Conservation (phyloP, 2,113 vertebrate species). For the Perca fluviatilis region DNA sequence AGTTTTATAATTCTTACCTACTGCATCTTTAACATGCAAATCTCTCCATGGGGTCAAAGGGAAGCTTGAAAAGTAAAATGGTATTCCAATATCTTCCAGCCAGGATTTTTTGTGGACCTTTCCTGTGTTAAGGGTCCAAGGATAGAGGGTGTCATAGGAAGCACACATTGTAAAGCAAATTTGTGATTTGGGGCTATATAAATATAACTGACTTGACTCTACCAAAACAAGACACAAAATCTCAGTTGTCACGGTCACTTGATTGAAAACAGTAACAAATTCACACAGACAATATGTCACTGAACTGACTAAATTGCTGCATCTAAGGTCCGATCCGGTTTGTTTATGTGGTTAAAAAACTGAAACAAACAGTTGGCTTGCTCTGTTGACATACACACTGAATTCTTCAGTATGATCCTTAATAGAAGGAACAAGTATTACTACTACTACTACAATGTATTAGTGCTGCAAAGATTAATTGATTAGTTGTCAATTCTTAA, state of each 20-base stretch:
- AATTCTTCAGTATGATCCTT: neutral
- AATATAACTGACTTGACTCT: neutral
- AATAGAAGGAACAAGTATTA: neutral
- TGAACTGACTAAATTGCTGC: neutral
- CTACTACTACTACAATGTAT: no score
- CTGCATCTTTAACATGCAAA: neutral
- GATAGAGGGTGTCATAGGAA: neutral
- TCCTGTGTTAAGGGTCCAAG: neutral
- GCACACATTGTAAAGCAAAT: neutral
- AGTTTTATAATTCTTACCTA: no score
- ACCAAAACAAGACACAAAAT: slow-evolving; percentile 4
- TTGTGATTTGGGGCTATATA: neutral
- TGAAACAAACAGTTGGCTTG: neutral
- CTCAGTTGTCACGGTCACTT: neutral
- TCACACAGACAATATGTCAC: neutral
- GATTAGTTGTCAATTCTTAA: no score
- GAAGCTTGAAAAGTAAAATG: neutral
- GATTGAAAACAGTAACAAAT: neutral
- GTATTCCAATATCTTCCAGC: neutral
- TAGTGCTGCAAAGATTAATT: no score
- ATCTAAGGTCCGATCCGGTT: neutral
- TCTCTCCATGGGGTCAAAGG: neutral
- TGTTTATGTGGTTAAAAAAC: neutral
- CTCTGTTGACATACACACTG: no score
- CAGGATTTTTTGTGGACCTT: neutral